Evolutionary conservation across 35 echinoderm and acorn worm genomes (phyloP).

Genomic region (Apostichopus californicus): DNA sequence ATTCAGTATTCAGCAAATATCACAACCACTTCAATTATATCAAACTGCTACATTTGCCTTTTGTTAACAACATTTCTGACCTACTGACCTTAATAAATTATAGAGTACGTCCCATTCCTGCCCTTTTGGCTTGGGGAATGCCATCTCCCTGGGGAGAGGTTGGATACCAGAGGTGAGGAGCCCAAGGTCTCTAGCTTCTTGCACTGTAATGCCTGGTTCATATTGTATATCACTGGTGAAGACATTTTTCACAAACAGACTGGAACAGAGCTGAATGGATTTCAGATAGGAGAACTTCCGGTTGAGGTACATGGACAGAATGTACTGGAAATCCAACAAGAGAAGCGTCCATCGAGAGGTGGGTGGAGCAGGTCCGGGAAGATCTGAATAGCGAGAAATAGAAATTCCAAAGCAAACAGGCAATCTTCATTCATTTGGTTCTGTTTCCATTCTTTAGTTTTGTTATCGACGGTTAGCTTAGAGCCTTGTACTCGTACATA

Average conservation of each 20-base stretch:
- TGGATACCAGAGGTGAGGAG: conserved; percentile 79
- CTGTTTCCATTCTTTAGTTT: too few relatives aligned
- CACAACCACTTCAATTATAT: too few relatives aligned
- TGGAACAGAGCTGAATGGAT: conserved; percentile 83
- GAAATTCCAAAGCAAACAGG: not conserved
- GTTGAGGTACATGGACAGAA: conserved; percentile 98
- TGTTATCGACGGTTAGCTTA: too few relatives aligned
- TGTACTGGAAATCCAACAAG: conserved; percentile 95
- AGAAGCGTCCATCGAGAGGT: conserved; percentile 83
- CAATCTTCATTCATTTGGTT: too few relatives aligned
- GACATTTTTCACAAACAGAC: conserved; percentile 92
- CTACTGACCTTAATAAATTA: conserved; percentile 86
- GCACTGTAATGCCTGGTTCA: conserved; percentile 83
- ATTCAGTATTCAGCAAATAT: too few relatives aligned
- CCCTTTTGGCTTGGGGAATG: conserved; percentile 83
- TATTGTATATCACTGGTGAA: conserved; percentile 96
- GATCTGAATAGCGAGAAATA: conserved; percentile 47
- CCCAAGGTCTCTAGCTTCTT: conserved; percentile 83
- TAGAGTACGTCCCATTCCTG: conserved; percentile 78
- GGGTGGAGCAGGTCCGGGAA: conserved; percentile 85
- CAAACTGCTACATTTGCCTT: too few relatives aligned
- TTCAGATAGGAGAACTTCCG: conserved; percentile 88
- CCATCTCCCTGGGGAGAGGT: conserved; percentile 93
- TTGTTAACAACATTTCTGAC: not conserved
- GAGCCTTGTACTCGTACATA: too few relatives aligned